Conservation (phyloP, 2,797 vertebrate genomes). For the Amblyraja radiata region DNA sequence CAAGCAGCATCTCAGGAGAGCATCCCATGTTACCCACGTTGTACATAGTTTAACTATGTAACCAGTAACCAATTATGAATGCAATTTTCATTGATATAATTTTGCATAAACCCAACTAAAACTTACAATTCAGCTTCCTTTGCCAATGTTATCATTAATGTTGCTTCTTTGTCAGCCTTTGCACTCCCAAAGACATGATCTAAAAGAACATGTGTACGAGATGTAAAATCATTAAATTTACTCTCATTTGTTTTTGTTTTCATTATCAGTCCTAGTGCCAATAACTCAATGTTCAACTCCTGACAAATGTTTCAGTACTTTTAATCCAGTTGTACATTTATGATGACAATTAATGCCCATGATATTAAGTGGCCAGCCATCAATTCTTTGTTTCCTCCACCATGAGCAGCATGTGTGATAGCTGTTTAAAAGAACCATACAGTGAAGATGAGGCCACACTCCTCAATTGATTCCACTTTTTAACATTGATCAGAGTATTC, state of each 20-base stretch:
- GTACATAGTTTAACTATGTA: not conserved
- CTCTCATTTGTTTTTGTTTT: not conserved
- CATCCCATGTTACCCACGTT: not conserved
- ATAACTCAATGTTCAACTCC: not conserved
- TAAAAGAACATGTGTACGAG: not conserved
- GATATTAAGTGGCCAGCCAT: not conserved
- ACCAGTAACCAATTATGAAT: not conserved
- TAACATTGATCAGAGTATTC: not conserved
- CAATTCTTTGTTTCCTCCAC: not conserved
- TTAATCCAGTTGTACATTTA: not conserved
- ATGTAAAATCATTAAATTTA: not conserved
- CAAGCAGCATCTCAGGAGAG: too few relatives aligned
- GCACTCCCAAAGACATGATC: not conserved
- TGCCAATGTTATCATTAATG: not conserved
- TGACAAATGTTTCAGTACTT: not conserved
- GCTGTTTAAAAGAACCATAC: too few relatives aligned
- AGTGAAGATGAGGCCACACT: not conserved
- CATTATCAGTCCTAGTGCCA: not conserved
- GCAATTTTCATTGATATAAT: not conserved
- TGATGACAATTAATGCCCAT: not conserved
- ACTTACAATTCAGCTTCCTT: not conserved
- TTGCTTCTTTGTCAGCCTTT: not conserved
- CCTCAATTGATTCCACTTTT: not conserved
- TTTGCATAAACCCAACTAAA: not conserved
- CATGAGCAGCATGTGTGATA: not conserved